These are phyloP conservation scores for Halyomorpha halys DNA, from an alignment of 1,140 invertebrate genomes.

Conservation along the genomic window DNA sequence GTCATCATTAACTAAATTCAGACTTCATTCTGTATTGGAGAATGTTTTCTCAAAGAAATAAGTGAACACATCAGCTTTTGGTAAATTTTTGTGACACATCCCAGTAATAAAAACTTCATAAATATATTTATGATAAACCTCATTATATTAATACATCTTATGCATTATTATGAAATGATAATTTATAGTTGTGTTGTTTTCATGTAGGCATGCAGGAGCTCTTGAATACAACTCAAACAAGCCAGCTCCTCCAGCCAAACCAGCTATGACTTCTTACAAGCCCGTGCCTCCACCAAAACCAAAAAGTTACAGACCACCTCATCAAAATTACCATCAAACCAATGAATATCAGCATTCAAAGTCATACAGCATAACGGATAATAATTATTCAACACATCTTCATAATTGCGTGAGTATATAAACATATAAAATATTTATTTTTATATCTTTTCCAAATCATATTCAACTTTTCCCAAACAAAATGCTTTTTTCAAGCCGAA, in stretches of 20 bases:
- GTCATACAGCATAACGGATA: slow-evolving; percentile 39
- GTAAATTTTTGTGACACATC: no score
- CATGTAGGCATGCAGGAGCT: slow-evolving; percentile 34
- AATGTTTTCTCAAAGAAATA: no score
- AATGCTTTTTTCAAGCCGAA: no score
- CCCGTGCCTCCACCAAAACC: slow-evolving; percentile 84
- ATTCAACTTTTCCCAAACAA: no score
- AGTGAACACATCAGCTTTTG: no score
- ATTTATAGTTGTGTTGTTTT: slow-evolving; percentile 22
- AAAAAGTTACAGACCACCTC: slow-evolving; percentile 75
- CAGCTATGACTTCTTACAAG: slow-evolving; percentile 50
- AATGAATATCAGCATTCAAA: slow-evolving; percentile 39
- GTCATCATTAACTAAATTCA: no score
- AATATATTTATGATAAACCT: no score
- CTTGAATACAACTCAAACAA: slow-evolving; percentile 34
- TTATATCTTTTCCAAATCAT: no score
- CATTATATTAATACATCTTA: no score
- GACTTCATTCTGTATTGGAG: no score
- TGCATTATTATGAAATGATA: no score
- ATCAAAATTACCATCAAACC: slow-evolving; percentile 31
- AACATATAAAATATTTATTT: neutral
- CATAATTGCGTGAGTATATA: slow-evolving; percentile 41
- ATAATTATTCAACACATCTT: slow-evolving; percentile 37
- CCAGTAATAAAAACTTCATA: no score
- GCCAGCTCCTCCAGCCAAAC: slow-evolving; percentile 38